Conservation (phyloP, 2,113 vertebrate genomes). For the Upupa epops region DNA sequence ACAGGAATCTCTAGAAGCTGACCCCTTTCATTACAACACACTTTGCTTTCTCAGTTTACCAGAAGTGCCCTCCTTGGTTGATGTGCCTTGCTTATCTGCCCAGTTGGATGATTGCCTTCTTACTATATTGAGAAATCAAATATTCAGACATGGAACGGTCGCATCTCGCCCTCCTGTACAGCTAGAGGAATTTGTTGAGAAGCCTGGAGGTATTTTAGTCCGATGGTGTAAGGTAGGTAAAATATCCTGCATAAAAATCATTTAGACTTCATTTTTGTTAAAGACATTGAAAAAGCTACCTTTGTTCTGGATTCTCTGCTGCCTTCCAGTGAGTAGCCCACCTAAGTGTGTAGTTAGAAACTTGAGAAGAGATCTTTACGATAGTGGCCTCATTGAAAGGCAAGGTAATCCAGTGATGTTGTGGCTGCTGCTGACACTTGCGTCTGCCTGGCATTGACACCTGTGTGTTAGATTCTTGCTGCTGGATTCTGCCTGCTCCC, state of each 20-base stretch:
- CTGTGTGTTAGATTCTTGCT: not conserved
- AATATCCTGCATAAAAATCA: not conserved
- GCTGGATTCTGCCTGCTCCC: not conserved
- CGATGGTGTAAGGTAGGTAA: slow-evolving; percentile 93
- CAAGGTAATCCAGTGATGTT: not conserved
- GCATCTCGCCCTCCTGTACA: slow-evolving; percentile 93
- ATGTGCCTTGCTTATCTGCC: slow-evolving; percentile 93
- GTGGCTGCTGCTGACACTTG: not conserved
- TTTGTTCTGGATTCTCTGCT: not conserved
- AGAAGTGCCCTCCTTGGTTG: slow-evolving; percentile 94
- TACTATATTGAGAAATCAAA: slow-evolving; percentile 83
- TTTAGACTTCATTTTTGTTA: not conserved
- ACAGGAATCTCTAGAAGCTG: not conserved
- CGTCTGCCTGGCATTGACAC: not conserved
- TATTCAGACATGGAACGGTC: slow-evolving; percentile 86
- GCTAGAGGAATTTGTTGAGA: slow-evolving; percentile 93
- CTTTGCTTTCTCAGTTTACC: slow-evolving; percentile 84
- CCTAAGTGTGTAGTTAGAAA: not conserved
- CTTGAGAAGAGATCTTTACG: not conserved
- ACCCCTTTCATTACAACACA: not conserved
- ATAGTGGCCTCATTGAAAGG: not conserved
- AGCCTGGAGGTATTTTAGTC: slow-evolving; percentile 91
- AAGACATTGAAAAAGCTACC: not conserved
- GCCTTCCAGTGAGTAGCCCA: not conserved
- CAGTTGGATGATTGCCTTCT: slow-evolving; percentile 94